These are phyloP conservation scores for Aplysia californica DNA, from an alignment of 1,140 invertebrate genomes.

Conservation along the genomic window DNA sequence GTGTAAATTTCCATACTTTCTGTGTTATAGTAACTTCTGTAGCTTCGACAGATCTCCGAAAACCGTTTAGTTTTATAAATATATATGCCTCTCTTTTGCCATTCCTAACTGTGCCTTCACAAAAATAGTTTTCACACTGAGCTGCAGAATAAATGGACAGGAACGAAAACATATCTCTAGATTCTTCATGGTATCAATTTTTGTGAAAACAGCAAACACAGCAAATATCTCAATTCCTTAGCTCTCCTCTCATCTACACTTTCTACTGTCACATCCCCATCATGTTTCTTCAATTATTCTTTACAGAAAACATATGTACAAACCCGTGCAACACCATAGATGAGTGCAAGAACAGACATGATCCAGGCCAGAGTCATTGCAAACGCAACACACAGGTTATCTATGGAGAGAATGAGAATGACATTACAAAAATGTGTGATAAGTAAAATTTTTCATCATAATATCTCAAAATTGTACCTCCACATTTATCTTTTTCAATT, in stretches of 20 bases:
- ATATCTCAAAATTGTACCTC: background rate
- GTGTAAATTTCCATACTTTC: too few species aligned
- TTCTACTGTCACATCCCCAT: too few species aligned
- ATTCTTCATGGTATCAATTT: background rate
- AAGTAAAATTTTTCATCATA: background rate
- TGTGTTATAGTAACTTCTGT: too few species aligned
- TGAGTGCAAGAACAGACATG: constrained; percentile 82
- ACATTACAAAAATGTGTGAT: background rate
- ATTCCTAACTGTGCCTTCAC: too few species aligned
- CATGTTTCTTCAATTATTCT: background rate
- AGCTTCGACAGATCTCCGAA: too few species aligned
- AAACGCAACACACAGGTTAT: constrained; percentile 82
- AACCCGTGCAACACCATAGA: constrained; percentile 79
- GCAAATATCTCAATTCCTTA: too few species aligned
- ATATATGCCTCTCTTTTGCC: too few species aligned
- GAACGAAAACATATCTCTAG: background rate
- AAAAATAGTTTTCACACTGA: too few species aligned
- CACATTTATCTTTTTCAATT: background rate
- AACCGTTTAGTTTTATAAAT: too few species aligned
- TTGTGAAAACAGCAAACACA: background rate
- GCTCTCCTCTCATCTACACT: too few species aligned
- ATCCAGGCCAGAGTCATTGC: constrained; percentile 83
- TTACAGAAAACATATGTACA: constrained; percentile 17
- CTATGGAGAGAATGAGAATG: constrained; percentile 66
- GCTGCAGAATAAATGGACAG: too few species aligned